Evolutionary conservation across 1,140 invertebrate genomes (phyloP).

Genomic region (Mercenaria mercenaria): DNA sequence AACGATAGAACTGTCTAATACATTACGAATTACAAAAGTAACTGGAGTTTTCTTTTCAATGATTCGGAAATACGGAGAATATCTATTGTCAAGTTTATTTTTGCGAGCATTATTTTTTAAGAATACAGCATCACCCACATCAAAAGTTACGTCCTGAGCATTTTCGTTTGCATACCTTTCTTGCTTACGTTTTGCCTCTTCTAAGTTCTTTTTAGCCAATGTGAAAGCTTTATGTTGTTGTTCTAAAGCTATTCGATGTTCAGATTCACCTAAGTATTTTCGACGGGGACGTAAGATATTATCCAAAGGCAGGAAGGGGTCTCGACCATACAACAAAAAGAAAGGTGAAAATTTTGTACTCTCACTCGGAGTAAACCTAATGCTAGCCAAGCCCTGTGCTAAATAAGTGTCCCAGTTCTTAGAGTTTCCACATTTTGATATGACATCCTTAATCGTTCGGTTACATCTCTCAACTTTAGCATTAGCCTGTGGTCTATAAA

Average conservation of each 20-base stretch:
- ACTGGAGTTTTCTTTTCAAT: no score
- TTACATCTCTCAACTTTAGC: background rate
- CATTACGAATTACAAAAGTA: no score
- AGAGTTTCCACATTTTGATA: background rate
- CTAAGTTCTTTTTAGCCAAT: no score
- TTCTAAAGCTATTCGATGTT: background rate
- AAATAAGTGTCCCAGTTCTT: background rate
- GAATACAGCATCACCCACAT: no score
- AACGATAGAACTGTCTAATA: no score
- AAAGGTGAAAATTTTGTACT: background rate
- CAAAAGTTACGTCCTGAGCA: no score
- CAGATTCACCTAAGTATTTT: background rate
- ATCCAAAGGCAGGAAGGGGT: background rate
- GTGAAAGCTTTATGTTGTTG: no score
- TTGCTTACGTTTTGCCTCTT: no score
- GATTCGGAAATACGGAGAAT: no score
- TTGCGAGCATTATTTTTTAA: no score
- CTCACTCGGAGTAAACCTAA: background rate
- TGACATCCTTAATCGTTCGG: background rate
- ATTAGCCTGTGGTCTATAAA: conserved; percentile 8
- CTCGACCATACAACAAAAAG: conserved; percentile 13
- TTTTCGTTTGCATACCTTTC: no score
- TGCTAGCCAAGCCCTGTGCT: background rate
- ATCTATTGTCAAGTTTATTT: no score
- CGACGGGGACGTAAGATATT: background rate